Conservation (phyloP, 2,888 invertebrate genomes). For the Brachylomia viminalis region DNA sequence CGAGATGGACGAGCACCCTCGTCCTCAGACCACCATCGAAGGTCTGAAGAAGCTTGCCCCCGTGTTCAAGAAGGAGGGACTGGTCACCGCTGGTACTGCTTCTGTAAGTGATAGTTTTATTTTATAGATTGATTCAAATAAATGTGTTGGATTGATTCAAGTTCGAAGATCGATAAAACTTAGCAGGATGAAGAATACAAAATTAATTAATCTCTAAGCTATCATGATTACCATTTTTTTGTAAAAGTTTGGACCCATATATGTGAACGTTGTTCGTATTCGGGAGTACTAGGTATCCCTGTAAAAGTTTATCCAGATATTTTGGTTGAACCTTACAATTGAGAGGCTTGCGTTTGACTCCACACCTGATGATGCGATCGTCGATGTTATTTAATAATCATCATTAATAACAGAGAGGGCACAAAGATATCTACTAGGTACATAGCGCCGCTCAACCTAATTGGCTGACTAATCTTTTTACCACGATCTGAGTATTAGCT, state of each 20-base stretch:
- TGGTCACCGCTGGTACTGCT: conserved; percentile 98
- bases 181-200: neutral
- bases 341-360: neutral
- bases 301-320: neutral
- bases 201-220: neutral
- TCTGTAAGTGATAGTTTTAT: conserved; percentile 92
- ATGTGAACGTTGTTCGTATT: neutral
- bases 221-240: neutral
- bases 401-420: neutral
- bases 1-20: conserved; percentile 97
- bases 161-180: neutral
- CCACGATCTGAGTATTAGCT: neutral
- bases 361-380: neutral
- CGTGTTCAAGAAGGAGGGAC: conserved; percentile 98
- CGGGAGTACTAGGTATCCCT: neutral
- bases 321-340: neutral
- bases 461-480: neutral
- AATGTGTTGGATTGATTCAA: neutral
- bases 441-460: neutral
- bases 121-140: neutral
- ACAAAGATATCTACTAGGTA: neutral
- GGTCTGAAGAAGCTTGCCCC: conserved; percentile 95
- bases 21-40: conserved; percentile 96
- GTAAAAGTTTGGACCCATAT: too few species aligned
- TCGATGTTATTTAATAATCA: neutral